Evolutionary conservation across 1,140 invertebrate genomes (phyloP), one percentile per base, ranked within the genome.

Genomic region (Atta texana): DNA sequence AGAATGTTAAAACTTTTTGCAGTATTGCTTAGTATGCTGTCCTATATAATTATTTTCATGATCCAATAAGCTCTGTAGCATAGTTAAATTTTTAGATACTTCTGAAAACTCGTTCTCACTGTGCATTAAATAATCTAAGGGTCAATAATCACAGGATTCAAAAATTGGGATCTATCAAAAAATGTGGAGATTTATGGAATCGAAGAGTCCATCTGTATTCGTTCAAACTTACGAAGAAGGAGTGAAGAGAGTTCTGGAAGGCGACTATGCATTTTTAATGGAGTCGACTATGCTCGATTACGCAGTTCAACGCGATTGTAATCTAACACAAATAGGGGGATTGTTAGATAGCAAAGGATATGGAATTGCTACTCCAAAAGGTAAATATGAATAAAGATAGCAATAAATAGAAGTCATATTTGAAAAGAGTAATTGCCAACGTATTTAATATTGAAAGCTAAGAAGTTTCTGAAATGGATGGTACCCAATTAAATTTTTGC

Each of bases 211-310:
- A 0, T 96, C 97, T 0, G 98, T 98, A 14, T 98, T 99, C 91
- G 98, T 99, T 0, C 96, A 97, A 21, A 97, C 97, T 0, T 99
- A 99, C 93, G 98, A 98, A 90, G 97, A 99, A 92, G 98, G 99
- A 7, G 97, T 99, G 5, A 96, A 97, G 92, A 95, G 97, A 68
- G 98, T 99, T 0, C 94, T 98, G 64, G 96, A 97, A 72, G 98
- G 98, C 0, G 98, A 99, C 92, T 99, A 99, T 93, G 99, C 99
- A 0, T 99, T 99, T 94, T 96, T 99, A 28, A 99, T 99, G 98
- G 99, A 99, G 95, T 99, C 98, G 0, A 99, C 99, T 0, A 99
- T 99, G 97, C 95, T 99, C 71, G 99, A 99, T 94, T 99, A 99
- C 93, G 97, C 97, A 0, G 98, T 99, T 0, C 98, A 99, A 95